A percentile compares a stretch with the other conserved stretches of the same genome.
Evolutionary conservation across 2,797 vertebrate genomes (phyloP).

Genomic region (Aselliscus stoliczkanus): DNA sequence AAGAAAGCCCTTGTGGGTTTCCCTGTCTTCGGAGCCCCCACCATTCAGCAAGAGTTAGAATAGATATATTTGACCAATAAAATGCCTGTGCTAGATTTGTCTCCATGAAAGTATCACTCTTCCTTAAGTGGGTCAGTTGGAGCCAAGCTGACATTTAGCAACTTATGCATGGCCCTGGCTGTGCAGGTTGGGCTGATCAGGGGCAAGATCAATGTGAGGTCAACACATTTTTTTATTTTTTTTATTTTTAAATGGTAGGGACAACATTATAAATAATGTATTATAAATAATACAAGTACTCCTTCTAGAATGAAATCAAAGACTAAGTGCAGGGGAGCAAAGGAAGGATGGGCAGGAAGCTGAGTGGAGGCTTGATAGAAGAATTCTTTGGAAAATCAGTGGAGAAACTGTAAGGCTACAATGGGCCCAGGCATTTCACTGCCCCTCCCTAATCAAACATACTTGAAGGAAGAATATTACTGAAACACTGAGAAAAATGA

Average conservation of each 20-base stretch:
- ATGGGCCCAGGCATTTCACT: not conserved
- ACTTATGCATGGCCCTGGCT: not conserved
- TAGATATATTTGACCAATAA: slow-evolving; percentile 50
- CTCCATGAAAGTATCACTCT: slow-evolving; percentile 42
- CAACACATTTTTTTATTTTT: slow-evolving; percentile 26
- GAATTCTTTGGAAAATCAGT: not conserved
- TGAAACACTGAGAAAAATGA: not conserved
- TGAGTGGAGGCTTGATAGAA: not conserved
- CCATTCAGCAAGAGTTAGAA: slow-evolving; percentile 44
- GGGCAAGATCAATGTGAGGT: not conserved
- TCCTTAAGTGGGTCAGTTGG: slow-evolving; percentile 37
- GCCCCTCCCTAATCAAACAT: not conserved
- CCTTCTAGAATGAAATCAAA: slow-evolving; percentile 2
- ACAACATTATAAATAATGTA: not conserved
- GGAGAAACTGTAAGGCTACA: not conserved
- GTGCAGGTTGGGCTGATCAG: not conserved
- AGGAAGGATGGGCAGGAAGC: not conserved
- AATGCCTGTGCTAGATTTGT: slow-evolving; percentile 29
- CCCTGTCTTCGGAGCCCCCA: slow-evolving; percentile 53
- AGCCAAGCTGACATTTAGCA: slow-evolving; percentile 32
- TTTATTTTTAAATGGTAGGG: slow-evolving; percentile 12
- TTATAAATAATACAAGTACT: not conserved
- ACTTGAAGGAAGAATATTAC: too few relatives aligned
- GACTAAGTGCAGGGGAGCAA: not conserved
- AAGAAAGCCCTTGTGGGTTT: slow-evolving; percentile 71